phyloP scores from a whole-genome alignment of 1,140 invertebrate genomes.

The Arion vulgaris region DNA sequence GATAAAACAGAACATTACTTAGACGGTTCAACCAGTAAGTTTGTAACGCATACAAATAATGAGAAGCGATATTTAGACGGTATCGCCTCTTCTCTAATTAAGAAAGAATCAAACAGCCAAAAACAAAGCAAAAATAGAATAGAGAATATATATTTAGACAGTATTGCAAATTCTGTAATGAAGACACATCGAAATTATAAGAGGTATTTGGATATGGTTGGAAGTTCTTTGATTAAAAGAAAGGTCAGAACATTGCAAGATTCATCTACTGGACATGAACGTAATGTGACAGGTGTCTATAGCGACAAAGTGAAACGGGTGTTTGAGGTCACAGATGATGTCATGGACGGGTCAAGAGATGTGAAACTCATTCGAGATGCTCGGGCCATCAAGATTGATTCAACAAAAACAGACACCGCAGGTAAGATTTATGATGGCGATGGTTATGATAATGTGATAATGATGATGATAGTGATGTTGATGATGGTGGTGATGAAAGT shows the following conservation, averaged over 20 bases:
- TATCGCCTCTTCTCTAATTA: not conserved
- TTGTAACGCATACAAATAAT: not conserved
- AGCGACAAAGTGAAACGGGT: not conserved
- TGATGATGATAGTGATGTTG: too few relatives aligned
- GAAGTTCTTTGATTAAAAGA: not conserved
- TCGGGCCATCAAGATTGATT: too few relatives aligned
- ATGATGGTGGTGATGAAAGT: too few relatives aligned
- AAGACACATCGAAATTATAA: not conserved
- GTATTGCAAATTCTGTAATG: not conserved
- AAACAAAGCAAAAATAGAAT: not conserved
- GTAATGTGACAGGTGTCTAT: not conserved
- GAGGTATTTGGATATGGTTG: not conserved
- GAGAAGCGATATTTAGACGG: not conserved
- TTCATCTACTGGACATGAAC: not conserved
- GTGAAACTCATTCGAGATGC: too few relatives aligned
- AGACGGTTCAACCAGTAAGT: not conserved
- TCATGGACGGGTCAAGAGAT: not conserved
- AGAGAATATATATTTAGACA: not conserved
- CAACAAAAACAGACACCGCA: too few relatives aligned
- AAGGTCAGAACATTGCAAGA: not conserved
- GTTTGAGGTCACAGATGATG: not conserved
- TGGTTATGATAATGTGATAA: too few relatives aligned
- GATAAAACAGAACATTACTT: not conserved
- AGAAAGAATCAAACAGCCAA: not conserved
- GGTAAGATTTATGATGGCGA: too few relatives aligned